Percentiles rank a stretch among this genome's conserved stretches.
These are phyloP conservation scores for Trididemnum clinides DNA, from an alignment of 23 tunicate species.

Conservation along the genomic window DNA sequence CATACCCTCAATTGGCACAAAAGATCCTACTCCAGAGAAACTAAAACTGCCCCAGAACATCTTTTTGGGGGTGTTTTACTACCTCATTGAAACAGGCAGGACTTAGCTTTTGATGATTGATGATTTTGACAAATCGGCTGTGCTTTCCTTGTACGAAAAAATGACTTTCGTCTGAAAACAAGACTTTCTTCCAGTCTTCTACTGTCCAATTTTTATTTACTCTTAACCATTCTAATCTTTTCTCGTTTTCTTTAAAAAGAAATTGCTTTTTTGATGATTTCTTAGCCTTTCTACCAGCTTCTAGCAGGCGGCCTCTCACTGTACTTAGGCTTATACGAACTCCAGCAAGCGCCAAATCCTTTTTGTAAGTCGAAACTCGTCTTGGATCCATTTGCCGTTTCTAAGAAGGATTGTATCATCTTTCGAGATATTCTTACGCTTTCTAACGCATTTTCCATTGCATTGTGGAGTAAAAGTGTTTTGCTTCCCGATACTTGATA, in stretches of 20 bases:
- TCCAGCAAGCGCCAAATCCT: slow-evolving; percentile 15
- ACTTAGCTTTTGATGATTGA: not conserved
- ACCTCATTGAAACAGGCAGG: slow-evolving; percentile 17
- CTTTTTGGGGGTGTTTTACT: slow-evolving; percentile 14
- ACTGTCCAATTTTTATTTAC: not conserved
- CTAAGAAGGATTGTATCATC: slow-evolving; percentile 20
- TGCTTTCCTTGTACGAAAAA: slow-evolving; percentile 29
- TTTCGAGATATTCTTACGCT: not conserved
- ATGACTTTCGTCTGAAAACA: slow-evolving; percentile 28
- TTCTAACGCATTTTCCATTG: not conserved
- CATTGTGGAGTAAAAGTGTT: not conserved
- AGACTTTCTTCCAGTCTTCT: slow-evolving; percentile 19
- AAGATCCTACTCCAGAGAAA: not conserved
- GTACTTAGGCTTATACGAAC: slow-evolving; percentile 17
- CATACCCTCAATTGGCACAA: no score
- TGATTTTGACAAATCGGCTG: not conserved
- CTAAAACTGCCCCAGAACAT: slow-evolving; percentile 20
- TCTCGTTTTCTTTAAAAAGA: not conserved
- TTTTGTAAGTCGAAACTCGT: slow-evolving; percentile 25
- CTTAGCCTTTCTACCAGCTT: slow-evolving; percentile 28
- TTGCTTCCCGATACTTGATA: no score
- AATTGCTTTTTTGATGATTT: not conserved
- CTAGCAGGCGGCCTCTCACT: slow-evolving; percentile 28
- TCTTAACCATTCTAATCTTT: slow-evolving; percentile 6
- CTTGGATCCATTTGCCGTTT: not conserved